These are phyloP conservation scores for Phyllotreta striolata DNA, from an alignment of 2,888 invertebrate genomes.

Conservation along the genomic window DNA sequence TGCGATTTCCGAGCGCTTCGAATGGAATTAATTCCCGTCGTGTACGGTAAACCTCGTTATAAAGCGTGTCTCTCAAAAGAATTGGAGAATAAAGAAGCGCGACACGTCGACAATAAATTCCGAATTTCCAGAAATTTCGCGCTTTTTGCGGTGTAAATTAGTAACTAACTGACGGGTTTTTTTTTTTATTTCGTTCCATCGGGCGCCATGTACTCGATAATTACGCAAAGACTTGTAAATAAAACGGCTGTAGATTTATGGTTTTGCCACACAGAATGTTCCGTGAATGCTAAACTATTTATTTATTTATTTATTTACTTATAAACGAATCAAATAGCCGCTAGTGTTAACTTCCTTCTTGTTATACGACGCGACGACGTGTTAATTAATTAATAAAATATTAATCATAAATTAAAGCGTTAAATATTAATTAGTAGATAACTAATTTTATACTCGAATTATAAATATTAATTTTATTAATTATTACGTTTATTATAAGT, in stretches of 20 bases:
- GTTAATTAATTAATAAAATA: constrained; percentile 13
- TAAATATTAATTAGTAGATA: constrained; percentile 6
- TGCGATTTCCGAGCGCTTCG: too few relatives aligned
- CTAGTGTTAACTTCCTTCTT: neutral
- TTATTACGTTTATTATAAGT: constrained; percentile 3
- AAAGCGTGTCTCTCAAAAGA: too few relatives aligned
- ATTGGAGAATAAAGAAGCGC: constrained; percentile 1
- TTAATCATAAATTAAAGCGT: constrained; percentile 1
- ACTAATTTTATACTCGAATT: constrained; percentile 3
- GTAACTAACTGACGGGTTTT: constrained; percentile 13
- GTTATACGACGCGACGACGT: constrained; percentile 5
- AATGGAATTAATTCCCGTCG: too few relatives aligned
- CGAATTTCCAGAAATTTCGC: constrained; percentile 15
- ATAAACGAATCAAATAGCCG: neutral
- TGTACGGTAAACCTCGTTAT: too few relatives aligned
- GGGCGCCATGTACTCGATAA: constrained; percentile 5
- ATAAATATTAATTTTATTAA: constrained; percentile 9
- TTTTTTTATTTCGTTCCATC: constrained; percentile 6
- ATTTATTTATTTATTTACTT: constrained; percentile 5
- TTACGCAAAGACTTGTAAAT: constrained; percentile 10
- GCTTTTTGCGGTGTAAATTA: constrained; percentile 12
- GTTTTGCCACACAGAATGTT: constrained; percentile 14
- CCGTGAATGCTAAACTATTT: neutral
- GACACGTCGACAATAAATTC: constrained; percentile 3
- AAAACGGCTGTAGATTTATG: constrained; percentile 1